Evolutionary conservation across 2,113 vertebrate species (phyloP).

Genomic region (Triplophysa dalaica): DNA sequence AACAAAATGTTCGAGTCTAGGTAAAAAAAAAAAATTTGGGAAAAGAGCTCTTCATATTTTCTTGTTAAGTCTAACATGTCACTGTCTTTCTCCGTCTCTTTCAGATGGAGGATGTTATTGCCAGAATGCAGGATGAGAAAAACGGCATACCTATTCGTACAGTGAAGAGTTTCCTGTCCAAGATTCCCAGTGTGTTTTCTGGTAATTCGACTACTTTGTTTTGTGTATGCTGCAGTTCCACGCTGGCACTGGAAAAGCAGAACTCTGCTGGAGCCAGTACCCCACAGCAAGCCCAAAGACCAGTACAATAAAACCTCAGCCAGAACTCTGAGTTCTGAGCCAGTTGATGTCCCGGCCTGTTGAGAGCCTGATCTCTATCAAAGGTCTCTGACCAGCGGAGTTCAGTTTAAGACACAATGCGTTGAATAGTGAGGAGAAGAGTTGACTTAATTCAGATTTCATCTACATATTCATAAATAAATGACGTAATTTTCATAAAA

Average conservation of each 20-base stretch:
- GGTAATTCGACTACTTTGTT: conserved; percentile 76
- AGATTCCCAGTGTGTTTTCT: conserved; percentile 98
- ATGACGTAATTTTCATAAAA: background rate
- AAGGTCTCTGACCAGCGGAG: conserved; percentile 7
- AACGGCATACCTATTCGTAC: conserved; percentile 96
- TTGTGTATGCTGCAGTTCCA: background rate
- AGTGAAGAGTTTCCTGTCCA: conserved; percentile 98
- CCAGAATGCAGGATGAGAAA: conserved; percentile 96
- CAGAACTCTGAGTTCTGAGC: conserved; percentile 20
- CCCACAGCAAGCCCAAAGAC: conserved; percentile 27
- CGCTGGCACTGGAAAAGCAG: conserved; percentile 20
- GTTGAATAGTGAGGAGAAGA: background rate
- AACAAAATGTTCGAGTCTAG: too few relatives aligned
- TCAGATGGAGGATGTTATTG: conserved; percentile 97
- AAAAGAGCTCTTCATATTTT: too few relatives aligned
- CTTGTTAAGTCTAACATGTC: conserved; percentile 25
- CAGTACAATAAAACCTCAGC: conserved; percentile 20
- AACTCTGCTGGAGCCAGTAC: background rate
- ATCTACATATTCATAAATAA: too few relatives aligned
- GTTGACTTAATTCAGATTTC: background rate
- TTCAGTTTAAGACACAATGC: background rate
- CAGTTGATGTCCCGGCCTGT: conserved; percentile 7
- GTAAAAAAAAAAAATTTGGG: too few relatives aligned
- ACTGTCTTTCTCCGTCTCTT: conserved; percentile 19
- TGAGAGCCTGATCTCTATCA: conserved; percentile 20